These are phyloP conservation scores for Philaethria dido DNA, from an alignment of 2,888 invertebrate genomes.

Conservation along the genomic window DNA sequence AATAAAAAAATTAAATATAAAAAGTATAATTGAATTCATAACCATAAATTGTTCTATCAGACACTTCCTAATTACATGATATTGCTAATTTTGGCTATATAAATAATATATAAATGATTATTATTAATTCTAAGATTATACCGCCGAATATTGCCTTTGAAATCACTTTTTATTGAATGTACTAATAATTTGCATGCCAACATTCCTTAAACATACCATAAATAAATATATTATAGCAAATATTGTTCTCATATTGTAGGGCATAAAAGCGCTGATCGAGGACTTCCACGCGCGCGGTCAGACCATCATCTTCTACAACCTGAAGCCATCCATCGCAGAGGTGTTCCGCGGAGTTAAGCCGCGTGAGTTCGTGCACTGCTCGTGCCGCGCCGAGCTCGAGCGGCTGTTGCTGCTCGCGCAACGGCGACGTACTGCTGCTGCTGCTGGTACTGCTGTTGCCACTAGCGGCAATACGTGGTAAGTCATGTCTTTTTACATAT, in stretches of 20 bases:
- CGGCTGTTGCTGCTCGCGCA: conserved; percentile 57
- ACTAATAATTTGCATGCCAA: no score
- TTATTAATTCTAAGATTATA: no score
- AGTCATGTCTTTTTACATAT: background rate
- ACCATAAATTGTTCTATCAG: no score
- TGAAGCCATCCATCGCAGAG: conserved; percentile 88
- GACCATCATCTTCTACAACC: conserved; percentile 88
- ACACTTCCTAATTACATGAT: no score
- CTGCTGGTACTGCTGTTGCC: background rate
- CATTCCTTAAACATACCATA: no score
- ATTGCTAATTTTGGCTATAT: no score
- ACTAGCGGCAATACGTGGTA: conserved; percentile 2
- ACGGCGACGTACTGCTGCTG: conserved; percentile 4
- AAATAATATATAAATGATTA: no score
- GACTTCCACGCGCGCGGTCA: conserved; percentile 88
- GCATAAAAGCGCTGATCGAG: conserved; percentile 87
- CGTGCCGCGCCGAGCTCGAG: conserved; percentile 67
- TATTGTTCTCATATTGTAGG: conserved; percentile 68
- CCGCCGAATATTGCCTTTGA: no score
- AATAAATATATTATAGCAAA: no score
- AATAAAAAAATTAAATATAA: no score
- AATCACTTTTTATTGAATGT: no score
- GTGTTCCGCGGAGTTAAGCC: conserved; percentile 89
- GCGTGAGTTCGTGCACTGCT: conserved; percentile 85
- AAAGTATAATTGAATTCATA: no score